These are phyloP conservation scores for Leptothorax acervorum DNA, from an alignment of 2,888 invertebrate genomes.

Conservation along the genomic window DNA sequence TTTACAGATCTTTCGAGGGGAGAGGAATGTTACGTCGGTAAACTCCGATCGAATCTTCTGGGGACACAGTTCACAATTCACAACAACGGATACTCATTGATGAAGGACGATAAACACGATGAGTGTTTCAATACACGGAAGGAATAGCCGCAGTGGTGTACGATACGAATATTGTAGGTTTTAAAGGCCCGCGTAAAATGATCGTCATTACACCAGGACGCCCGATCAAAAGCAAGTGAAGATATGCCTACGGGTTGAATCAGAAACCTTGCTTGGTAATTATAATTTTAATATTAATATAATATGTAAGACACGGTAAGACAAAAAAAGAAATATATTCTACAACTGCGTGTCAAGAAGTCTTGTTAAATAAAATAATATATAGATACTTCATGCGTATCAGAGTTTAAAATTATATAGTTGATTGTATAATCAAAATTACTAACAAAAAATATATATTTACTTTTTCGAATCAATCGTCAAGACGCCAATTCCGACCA, in stretches of 20 bases:
- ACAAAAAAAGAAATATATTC: not conserved
- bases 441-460: not conserved
- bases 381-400: not conserved
- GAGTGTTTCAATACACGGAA: conserved; percentile 89
- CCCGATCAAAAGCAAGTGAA: conserved; percentile 95
- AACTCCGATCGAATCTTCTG: conserved; percentile 97
- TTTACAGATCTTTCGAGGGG: conserved; percentile 97
- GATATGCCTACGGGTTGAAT: conserved; percentile 94
- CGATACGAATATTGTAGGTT: conserved; percentile 99
- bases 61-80: conserved; percentile 99
- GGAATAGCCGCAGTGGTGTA: conserved; percentile 98
- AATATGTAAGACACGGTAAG: not conserved
- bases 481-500: too few relatives aligned
- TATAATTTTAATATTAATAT: conserved; percentile 80
- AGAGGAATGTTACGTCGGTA: conserved; percentile 97
- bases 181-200: conserved; percentile 99
- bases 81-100: conserved; percentile 95
- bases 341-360: not conserved
- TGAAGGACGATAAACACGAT: conserved; percentile 88
- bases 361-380: not conserved
- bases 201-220: conserved; percentile 98
- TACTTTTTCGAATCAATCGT: too few relatives aligned
- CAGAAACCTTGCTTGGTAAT: conserved; percentile 90
- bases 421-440: not conserved
- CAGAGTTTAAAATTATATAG: not conserved